phyloP scores from a whole-genome alignment of 2,888 invertebrate species.

The Pheosia tremula region DNA sequence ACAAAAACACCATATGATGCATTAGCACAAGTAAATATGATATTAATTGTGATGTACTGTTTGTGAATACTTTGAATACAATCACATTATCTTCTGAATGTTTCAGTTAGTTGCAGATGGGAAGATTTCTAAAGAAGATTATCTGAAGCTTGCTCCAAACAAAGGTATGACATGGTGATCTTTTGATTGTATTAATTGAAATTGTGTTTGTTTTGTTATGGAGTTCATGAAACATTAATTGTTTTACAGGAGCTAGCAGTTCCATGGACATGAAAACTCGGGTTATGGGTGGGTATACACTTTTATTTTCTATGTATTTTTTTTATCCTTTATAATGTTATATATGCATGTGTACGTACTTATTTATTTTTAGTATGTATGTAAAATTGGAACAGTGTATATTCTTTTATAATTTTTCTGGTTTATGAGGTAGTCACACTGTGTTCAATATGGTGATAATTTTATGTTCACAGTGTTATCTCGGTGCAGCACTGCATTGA shows the following conservation, averaged over 20 bases:
- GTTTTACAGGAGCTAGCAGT: slow-evolving; percentile 59
- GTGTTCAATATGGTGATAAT: slow-evolving; percentile 38
- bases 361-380: neutral
- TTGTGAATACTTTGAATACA: slow-evolving; percentile 11
- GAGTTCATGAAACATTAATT: slow-evolving; percentile 23
- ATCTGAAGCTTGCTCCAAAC: slow-evolving; percentile 74
- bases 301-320: slow-evolving; percentile 3
- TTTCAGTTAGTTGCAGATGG: slow-evolving; percentile 81
- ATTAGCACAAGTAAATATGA: slow-evolving; percentile 72
- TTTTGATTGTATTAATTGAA: slow-evolving; percentile 10
- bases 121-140: slow-evolving; percentile 75
- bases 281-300: slow-evolving; percentile 61
- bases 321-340: neutral
- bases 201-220: slow-evolving; percentile 7
- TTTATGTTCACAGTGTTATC: slow-evolving; percentile 73
- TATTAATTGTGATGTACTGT: slow-evolving; percentile 16
- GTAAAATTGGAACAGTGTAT: neutral
- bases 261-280: slow-evolving; percentile 55
- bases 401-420: neutral
- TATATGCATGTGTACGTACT: neutral
- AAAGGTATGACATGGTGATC: slow-evolving; percentile 56
- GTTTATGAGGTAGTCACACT: slow-evolving; percentile 10
- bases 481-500: slow-evolving; percentile 69
- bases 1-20: slow-evolving; percentile 64
- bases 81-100: slow-evolving; percentile 37